Conservation (phyloP, 2,797 vertebrate species). For the Bovichtus variegatus region DNA sequence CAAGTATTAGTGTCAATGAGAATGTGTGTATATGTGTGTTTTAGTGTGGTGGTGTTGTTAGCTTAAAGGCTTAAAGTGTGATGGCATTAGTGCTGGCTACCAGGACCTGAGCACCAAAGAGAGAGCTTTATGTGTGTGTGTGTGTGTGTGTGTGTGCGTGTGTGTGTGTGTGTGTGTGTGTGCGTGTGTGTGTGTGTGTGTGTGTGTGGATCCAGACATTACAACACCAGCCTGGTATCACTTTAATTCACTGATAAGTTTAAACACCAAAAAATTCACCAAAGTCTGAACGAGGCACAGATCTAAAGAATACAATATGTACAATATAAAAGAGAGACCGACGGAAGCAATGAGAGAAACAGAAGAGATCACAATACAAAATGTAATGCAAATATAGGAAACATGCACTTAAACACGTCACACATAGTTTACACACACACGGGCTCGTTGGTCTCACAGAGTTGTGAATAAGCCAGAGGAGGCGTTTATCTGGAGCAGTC, state of each 20-base stretch:
- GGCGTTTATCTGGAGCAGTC: not conserved
- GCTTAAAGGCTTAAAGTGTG: constrained; percentile 64
- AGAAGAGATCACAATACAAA: constrained; percentile 46
- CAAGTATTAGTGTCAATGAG: constrained; percentile 49
- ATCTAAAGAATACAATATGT: constrained; percentile 58
- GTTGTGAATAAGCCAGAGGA: constrained; percentile 1
- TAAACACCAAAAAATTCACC: constrained; percentile 71
- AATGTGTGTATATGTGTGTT: constrained; percentile 47
- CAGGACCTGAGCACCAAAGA: constrained; percentile 32
- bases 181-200: not conserved
- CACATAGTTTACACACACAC: constrained; percentile 39
- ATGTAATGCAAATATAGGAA: constrained; percentile 54
- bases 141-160: constrained; percentile 12
- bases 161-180: constrained; percentile 23
- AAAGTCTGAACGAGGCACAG: constrained; percentile 68
- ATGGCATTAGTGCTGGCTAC: constrained; percentile 55
- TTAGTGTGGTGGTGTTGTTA: constrained; percentile 55
- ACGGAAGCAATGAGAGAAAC: constrained; percentile 32
- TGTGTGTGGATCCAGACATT: constrained; percentile 25
- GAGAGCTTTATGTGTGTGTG: constrained; percentile 4
- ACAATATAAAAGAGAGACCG: constrained; percentile 61
- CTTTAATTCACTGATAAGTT: constrained; percentile 75
- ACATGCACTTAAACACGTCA: constrained; percentile 70
- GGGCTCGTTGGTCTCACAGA: constrained; percentile 20
- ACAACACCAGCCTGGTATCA: constrained; percentile 45